A percentile compares a stretch with the other conserved stretches of the same genome.
Evolutionary conservation across 2,113 vertebrate genomes (phyloP).

Genomic region (Lasiurus borealis): DNA sequence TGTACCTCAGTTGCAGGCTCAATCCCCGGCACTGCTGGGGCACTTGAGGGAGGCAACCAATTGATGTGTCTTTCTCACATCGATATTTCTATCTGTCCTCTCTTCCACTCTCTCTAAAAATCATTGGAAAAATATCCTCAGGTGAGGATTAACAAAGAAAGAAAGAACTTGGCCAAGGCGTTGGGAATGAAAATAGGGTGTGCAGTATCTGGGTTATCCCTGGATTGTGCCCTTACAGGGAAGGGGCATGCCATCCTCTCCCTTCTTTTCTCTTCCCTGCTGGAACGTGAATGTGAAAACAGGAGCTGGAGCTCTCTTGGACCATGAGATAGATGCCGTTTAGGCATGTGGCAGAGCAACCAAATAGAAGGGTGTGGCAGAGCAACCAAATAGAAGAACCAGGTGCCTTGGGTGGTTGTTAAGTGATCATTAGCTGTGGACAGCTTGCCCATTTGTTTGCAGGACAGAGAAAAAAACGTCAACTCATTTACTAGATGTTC

Average conservation of each 20-base stretch:
- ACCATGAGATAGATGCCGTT: background rate
- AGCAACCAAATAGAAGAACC: background rate
- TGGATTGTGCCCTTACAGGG: background rate
- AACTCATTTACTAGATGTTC: background rate
- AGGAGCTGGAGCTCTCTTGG: background rate
- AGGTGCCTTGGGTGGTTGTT: background rate
- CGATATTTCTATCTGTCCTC: too few species aligned
- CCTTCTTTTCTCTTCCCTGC: background rate
- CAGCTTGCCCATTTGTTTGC: background rate
- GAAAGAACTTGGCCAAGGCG: background rate
- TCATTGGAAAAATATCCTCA: too few species aligned
- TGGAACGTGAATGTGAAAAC: background rate
- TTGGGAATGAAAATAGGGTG: background rate
- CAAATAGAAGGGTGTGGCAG: background rate
- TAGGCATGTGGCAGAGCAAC: background rate
- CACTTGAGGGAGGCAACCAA: too few species aligned
- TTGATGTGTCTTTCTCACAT: too few species aligned
- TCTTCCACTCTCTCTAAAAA: too few species aligned
- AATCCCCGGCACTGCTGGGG: too few species aligned
- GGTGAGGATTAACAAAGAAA: too few species aligned
- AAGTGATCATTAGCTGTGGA: background rate
- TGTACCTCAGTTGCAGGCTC: too few species aligned
- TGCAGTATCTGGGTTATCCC: background rate
- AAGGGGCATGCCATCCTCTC: background rate
- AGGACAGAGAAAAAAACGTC: background rate